These are phyloP conservation scores for Xiphydria camelus DNA, from an alignment of 2,888 invertebrate genomes.

Conservation along the genomic window DNA sequence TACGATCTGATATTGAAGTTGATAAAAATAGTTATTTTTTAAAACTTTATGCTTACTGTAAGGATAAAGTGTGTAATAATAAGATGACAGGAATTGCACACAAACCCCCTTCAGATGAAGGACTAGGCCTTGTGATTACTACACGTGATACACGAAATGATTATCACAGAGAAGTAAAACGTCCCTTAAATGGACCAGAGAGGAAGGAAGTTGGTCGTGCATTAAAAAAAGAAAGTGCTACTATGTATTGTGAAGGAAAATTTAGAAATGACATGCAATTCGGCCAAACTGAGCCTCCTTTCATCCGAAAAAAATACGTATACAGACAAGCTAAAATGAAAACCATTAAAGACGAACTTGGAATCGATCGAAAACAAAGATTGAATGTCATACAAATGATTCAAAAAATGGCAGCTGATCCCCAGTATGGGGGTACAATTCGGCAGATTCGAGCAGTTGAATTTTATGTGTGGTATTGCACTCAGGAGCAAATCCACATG, in stretches of 20 bases:
- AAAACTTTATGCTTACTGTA: slow-evolving; percentile 4
- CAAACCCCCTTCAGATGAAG: slow-evolving; percentile 1
- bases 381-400: slow-evolving; percentile 8
- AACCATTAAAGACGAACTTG: slow-evolving; percentile 4
- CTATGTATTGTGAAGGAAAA: slow-evolving; percentile 5
- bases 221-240: slow-evolving; percentile 9
- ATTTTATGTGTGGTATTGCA: slow-evolving; percentile 7
- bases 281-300: slow-evolving; percentile 7
- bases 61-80: slow-evolving; percentile 4
- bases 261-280: slow-evolving; percentile 8
- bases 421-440: slow-evolving; percentile 4
- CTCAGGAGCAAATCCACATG: slow-evolving; percentile 9
- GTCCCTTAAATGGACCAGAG: slow-evolving; percentile 8
- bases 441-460: neutral
- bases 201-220: slow-evolving; percentile 5
- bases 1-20: neutral
- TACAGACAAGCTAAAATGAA: slow-evolving; percentile 12
- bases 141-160: slow-evolving; percentile 10
- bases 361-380: slow-evolving; percentile 8
- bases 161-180: slow-evolving; percentile 9
- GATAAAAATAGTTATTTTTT: slow-evolving; percentile 3
- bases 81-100: slow-evolving; percentile 2
- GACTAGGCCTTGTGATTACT: neutral
- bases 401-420: slow-evolving; percentile 6
- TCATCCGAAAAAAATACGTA: slow-evolving; percentile 3